Conservation (phyloP, 2,888 invertebrate species). For the Psylliodes chrysocephalus region DNA sequence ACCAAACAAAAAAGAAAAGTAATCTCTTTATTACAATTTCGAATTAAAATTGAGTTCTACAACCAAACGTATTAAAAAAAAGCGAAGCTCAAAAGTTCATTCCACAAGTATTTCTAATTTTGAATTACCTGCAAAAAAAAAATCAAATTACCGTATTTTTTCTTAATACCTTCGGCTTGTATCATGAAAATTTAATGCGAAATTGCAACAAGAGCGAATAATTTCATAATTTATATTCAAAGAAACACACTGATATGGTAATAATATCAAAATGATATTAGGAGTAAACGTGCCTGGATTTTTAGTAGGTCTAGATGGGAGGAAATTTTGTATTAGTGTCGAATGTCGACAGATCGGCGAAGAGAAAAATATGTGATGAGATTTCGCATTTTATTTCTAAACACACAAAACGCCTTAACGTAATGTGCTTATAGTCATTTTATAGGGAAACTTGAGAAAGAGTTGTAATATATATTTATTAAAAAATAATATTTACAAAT, state of each 20-base stretch:
- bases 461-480: too few species aligned
- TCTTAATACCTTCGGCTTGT: neutral
- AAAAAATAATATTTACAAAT: too few species aligned
- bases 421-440: too few species aligned
- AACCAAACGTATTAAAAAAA: neutral
- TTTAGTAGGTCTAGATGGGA: conserved; percentile 27
- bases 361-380: conserved; percentile 53
- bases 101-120: too few species aligned
- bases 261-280: conserved; percentile 62
- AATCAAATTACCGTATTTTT: neutral
- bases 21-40: too few species aligned
- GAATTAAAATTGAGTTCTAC: conserved; percentile 46
- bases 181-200: conserved; percentile 47
- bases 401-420: neutral
- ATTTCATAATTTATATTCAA: conserved; percentile 61
- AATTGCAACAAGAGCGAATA: conserved; percentile 53
- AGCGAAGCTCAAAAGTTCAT: too few species aligned
- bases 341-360: conserved; percentile 38
- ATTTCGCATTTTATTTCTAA: conserved; percentile 22
- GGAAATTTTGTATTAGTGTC: conserved; percentile 19
- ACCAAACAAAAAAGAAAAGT: too few species aligned
- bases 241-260: conserved; percentile 58
- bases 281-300: conserved; percentile 56
- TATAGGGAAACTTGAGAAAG: too few species aligned
- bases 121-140: too few species aligned